Base-by-base conservation (phyloP, 1,140 invertebrate species). In the Sitodiplosis mosellana region DNA sequence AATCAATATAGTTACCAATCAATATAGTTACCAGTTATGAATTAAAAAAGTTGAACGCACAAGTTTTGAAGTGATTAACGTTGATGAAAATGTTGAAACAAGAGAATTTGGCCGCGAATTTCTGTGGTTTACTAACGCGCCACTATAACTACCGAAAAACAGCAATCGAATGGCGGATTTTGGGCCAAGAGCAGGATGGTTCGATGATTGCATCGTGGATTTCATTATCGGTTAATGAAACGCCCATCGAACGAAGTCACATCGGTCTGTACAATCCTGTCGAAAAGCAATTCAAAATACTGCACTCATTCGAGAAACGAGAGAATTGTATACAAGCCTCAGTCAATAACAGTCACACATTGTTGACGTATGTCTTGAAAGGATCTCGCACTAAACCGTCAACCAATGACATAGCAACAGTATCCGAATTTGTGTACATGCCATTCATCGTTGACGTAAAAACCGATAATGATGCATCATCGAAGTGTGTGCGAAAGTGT, bases 251-350 rank as follows among this genome's bases (percentile, higher is more conserved):
- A 17, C 48, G 61, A 33, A 71, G 66, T 40, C 48, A 55, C 14
- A 65, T 75, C 36, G 72, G 71, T 5, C 56, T 69, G 20, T 73
- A 72, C 45, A 65, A 60, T 44, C 71, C 74, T 45, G 68, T 68
- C 45, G 65, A 68, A 17, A 77, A 78, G 54, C 59, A 60, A 22
- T 60, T 79, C 17, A 59, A 75, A 55, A 66, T 74, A 22, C 57
- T 87, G 2, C 69, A 79, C 56, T 72, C 68, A 18, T 81, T 83
- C 60, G 55, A 71, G 10, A 66, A 73, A 21, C 66, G 74, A 53
- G 52, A 72, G 18, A 83, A 80, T 58, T 69, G 83, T 22, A 75
- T 85, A 47, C 83, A 87, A 68, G 81, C 82, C n/a, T 80, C 79
- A 8, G 70, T 84, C 2, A 85, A 85, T 60, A 72, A 73, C 50